These are phyloP conservation scores for Bombyx mandarina DNA, from an alignment of 1,140 invertebrate genomes.

Conservation along the genomic window DNA sequence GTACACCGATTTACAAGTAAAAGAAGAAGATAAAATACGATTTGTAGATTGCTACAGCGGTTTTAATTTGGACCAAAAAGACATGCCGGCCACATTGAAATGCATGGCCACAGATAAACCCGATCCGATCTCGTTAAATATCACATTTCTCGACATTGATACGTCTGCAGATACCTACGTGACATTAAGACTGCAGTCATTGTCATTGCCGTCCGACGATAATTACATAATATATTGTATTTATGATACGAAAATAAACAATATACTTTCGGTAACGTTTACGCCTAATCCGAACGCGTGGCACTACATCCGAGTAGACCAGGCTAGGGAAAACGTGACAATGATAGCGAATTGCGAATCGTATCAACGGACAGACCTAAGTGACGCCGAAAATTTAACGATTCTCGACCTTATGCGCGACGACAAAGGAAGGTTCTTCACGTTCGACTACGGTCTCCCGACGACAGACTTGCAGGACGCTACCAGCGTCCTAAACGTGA, in stretches of 20 bases:
- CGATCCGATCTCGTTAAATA: slow-evolving; percentile 43
- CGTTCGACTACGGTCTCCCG: slow-evolving; percentile 78
- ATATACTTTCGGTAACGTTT: slow-evolving; percentile 58
- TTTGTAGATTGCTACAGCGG: slow-evolving; percentile 42
- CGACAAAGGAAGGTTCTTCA: slow-evolving; percentile 78
- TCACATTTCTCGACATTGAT: slow-evolving; percentile 33
- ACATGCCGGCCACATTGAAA: slow-evolving; percentile 37
- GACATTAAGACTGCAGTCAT: slow-evolving; percentile 47
- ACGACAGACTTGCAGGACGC: slow-evolving; percentile 72
- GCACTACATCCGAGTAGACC: slow-evolving; percentile 72
- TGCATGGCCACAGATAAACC: slow-evolving; percentile 36
- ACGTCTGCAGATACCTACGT: slow-evolving; percentile 25
- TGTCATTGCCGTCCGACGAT: slow-evolving; percentile 51
- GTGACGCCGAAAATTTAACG: slow-evolving; percentile 55
- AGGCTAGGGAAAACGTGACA: slow-evolving; percentile 26
- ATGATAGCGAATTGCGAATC: slow-evolving; percentile 46
- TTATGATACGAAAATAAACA: slow-evolving; percentile 36
- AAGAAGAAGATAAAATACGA: slow-evolving; percentile 34
- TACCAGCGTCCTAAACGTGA: slow-evolving; percentile 76
- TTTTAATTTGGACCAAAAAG: slow-evolving; percentile 33
- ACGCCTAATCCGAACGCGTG: slow-evolving; percentile 70
- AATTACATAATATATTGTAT: slow-evolving; percentile 45
- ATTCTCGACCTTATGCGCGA: slow-evolving; percentile 73
- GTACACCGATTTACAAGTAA: slow-evolving; percentile 72
- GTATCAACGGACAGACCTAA: slow-evolving; percentile 25